Evolutionary conservation across 2,113 vertebrate species (phyloP).

Genomic region (Euleptes europaea): DNA sequence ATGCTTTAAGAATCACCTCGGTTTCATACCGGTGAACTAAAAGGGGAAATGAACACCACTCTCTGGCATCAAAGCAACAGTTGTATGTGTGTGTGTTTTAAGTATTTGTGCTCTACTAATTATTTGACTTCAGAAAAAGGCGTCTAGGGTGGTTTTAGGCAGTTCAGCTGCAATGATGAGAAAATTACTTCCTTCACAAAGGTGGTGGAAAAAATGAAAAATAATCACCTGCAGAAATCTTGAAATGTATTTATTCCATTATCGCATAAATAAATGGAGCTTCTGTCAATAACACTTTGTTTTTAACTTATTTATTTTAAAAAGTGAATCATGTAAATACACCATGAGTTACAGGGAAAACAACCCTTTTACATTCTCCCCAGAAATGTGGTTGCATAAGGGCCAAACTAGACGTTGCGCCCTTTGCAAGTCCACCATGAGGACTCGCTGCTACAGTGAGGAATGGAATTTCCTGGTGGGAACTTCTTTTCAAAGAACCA

Average conservation of each 20-base stretch:
- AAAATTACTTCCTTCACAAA: constrained; percentile 28
- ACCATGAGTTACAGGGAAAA: too few species aligned
- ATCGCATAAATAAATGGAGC: constrained; percentile 15
- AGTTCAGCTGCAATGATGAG: constrained; percentile 34
- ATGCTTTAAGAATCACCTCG: constrained; percentile 38
- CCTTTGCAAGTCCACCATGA: too few species aligned
- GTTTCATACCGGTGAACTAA: constrained; percentile 36
- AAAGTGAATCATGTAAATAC: neutral
- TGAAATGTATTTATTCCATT: constrained; percentile 33
- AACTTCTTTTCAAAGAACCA: too few species aligned
- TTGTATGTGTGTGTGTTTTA: constrained; percentile 13
- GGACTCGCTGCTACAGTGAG: too few species aligned
- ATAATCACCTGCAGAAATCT: constrained; percentile 12
- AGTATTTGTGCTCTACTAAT: constrained; percentile 28
- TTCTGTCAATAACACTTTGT: neutral
- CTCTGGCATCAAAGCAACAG: constrained; percentile 32
- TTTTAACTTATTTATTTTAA: neutral
- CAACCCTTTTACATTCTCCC: neutral
- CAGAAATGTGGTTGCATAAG: neutral
- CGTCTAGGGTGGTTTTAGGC: constrained; percentile 12
- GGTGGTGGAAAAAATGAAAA: neutral
- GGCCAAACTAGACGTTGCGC: too few species aligned
- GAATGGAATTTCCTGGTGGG: too few species aligned
- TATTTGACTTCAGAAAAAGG: constrained; percentile 26
- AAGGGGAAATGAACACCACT: constrained; percentile 17